Evolutionary conservation across 2,888 invertebrate genomes (phyloP), one percentile per base, ranked within the genome.

Genomic region (Melitaea athalia): DNA sequence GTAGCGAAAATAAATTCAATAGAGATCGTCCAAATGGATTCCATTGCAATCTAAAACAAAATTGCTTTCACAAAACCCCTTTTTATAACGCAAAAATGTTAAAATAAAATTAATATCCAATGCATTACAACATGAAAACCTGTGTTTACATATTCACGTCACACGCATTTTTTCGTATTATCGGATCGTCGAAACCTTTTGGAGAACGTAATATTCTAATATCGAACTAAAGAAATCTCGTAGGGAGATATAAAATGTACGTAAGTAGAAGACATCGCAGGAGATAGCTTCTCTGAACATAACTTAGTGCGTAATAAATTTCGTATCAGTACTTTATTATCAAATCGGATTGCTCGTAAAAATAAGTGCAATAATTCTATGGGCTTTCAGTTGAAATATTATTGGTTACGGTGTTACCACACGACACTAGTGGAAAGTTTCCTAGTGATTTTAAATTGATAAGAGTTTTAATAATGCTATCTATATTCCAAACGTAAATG

Each of bases 231-330:
- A 63, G 63, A 68, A 66, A 68, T 65, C 65, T 63, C 65, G 53
- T 49, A 63, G 65, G 65, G 70, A 70, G 67, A 72, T 72, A 72
- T 72, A 71, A 71, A 71, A 72, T 67, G 65, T 59, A 72, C 62
- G 68, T 69, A 69, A 62, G 68, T 69, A 69, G 70, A 68, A 68
- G 68, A 71, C 69, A 64, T 72, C 73, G 67, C 70, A 10, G 24
- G 73, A 72, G 74, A 76, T 73, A 73, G 72, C 68, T 71, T 68
- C 73, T 67, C 62, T 68, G 72, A 75, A 61, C 68, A 60, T 72
- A 69, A 71, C 68, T 72, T 73, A 70, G 69, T 71, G 59, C 57
- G 61, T 73, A 75, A 76, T 76, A 76, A 76, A 75, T 76, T 74
- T 63, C 71, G 71, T 75, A 75, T 75, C 70, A 60, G 65, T 70